Base-by-base conservation (phyloP, 2,888 invertebrate genomes). In the Amitus sp. region DNA sequence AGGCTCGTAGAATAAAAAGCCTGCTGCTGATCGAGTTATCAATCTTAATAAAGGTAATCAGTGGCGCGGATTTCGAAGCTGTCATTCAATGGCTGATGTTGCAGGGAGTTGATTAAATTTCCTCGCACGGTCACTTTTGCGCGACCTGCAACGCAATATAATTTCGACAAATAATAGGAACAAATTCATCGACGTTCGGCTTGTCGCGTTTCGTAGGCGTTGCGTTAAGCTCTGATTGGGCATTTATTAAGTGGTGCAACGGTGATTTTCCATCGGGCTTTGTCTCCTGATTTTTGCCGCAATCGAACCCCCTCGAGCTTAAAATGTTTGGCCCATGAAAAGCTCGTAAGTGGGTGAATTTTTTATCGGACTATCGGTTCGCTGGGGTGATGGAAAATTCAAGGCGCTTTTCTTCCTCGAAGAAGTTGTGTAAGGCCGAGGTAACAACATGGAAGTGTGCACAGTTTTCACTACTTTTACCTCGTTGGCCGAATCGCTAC, bases 61-160 rank as follows among this genome's bases (percentile, higher is more conserved):
- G 37, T 53, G 56, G 54, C 48, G 49, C 49, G 47, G 55, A 63
- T 55, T 59, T 52, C 48, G 55, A 63, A 63, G 58, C 63, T 59
- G 46, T 58, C 52, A 58, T 51, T 55, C 55, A 59, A 54, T 48
- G 30, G 51, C 51, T 63, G 59, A 55, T 59, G 52, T 52, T 59
- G 59, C 55, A 55, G 59, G 43, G 47, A 58, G 54, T 59, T 63
- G 51, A 63, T 63, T 63, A 49, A 63, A 59, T 63, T 63, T 59
- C 52, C 54, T 55, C 52, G 43, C 52, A 59, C 50, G 59, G 47
- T 55, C 52, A 63, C n/a, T n/a, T n/a, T n/a, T n/a, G n/a, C n/a
- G n/a, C n/a, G n/a, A n/a, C n/a, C n/a, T n/a, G n/a, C 49, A 63
- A 37, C 10, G 34, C 54, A 27, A 30, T 37, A 55, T 63, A 59